Evolutionary conservation across 2,113 vertebrate genomes (phyloP).

Genomic region (Platanista minor): DNA sequence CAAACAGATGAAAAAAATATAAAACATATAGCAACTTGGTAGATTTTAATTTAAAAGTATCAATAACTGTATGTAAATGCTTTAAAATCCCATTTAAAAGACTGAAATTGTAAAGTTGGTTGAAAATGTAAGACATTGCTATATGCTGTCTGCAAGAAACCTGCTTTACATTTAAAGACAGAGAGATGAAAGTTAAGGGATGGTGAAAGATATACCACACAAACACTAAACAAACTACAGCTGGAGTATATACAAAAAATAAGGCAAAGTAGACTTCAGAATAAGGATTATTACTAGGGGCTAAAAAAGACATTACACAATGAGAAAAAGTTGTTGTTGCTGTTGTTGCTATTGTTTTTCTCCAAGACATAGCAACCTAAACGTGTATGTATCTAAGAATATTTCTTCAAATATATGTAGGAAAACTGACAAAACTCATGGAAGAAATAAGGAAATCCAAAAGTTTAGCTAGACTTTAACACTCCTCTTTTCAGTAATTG

Average conservation of each 20-base stretch:
- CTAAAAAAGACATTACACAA: not conserved
- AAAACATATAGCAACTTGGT: not conserved
- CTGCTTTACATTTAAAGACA: not conserved
- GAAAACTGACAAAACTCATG: not conserved
- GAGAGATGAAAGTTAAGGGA: not conserved
- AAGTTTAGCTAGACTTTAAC: not conserved
- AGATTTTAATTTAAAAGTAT: not conserved
- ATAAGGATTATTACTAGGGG: not conserved
- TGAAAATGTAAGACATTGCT: not conserved
- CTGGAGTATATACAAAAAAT: not conserved
- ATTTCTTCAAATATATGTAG: not conserved
- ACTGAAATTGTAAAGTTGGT: not conserved
- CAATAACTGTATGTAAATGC: not conserved
- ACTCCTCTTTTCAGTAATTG: not conserved
- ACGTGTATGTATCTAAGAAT: not conserved
- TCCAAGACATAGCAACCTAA: not conserved
- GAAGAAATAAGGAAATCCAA: not conserved
- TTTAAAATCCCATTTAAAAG: not conserved
- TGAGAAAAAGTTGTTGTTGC: not conserved
- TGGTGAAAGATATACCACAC: not conserved
- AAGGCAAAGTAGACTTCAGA: not conserved
- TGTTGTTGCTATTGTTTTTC: not conserved
- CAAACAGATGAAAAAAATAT: not conserved
- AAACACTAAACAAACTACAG: not conserved
- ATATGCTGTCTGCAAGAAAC: not conserved